Evolutionary conservation across 2,797 vertebrate genomes (phyloP), one percentile per base, ranked within the genome.

Genomic region (Aselliscus stoliczkanus): DNA sequence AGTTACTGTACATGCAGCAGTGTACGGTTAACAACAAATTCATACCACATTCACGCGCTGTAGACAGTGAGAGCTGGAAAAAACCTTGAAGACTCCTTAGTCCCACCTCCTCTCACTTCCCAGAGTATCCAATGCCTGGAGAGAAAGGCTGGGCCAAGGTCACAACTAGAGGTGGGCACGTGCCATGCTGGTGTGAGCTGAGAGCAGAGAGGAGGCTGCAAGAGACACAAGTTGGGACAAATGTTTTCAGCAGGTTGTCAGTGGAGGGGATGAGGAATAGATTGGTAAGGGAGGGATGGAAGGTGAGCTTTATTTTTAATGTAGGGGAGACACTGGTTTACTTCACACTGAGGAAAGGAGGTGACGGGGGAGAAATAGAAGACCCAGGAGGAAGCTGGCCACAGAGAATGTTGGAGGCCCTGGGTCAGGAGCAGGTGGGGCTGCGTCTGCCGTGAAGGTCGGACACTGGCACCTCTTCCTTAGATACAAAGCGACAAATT

Each of bases 211-310:
- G 37, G 17, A 44, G n/a, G 15, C 1, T 0, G 1, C 7, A 12
- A 42, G 50, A 56, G 37, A 76, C 18, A 39, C 11, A 17, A 0
- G 3, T 9, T 21, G 5, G 13, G 56, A 34, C n/a, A 42, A 44
- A 42, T 42, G 6, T 60, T 72, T 65, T 77, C 50, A 64, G n/a
- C 4, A 14, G 12, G 10, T 34, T 25, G 2, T 25, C 47, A 34
- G 0, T 4, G 44, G 60, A n/a, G 20, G 6, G 17, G 0, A 10
- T 21, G 60, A n/a, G 39, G 3, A 1, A 1, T 14, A 15, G 21
- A 2, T 9, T 29, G 29, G 23, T 1, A 12, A 27, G n/a, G 10
- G 12, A 15, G 15, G 20, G 34, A 15, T 20, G 15, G 42, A 34
- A 64, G 25, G 20, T 11, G 12, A 0, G 1, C 56, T 62, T 15